Conservation (phyloP, 2,888 invertebrate genomes). For the Leptopilina myrica region DNA sequence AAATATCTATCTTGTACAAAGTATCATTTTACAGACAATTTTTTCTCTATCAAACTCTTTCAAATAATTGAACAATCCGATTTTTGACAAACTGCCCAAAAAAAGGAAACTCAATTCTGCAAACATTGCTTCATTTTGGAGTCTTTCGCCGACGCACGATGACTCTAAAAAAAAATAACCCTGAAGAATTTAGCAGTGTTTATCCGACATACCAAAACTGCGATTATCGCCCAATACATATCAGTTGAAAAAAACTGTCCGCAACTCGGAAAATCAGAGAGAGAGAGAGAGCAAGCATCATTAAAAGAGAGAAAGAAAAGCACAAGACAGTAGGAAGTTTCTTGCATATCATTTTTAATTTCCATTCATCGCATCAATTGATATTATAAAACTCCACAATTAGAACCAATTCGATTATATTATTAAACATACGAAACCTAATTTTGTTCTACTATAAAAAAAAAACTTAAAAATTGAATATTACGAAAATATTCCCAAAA, state of each 20-base stretch:
- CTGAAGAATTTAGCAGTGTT: constrained; percentile 21
- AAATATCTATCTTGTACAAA: constrained; percentile 30
- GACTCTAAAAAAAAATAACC: constrained; percentile 1
- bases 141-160: constrained; percentile 35
- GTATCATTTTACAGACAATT: constrained; percentile 3
- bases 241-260: constrained; percentile 2
- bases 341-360: constrained; percentile 15
- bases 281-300: not conserved
- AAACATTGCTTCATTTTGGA: constrained; percentile 19
- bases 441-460: not conserved
- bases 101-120: not conserved
- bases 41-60: not conserved
- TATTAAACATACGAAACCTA: too few species aligned
- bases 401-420: not conserved
- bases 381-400: constrained; percentile 1
- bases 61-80: not conserved
- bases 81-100: constrained; percentile 7
- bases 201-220: constrained; percentile 16
- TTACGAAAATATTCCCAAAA: not conserved
- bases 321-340: constrained; percentile 18
- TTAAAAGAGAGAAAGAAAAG: not conserved
- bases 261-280: not conserved
- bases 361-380: constrained; percentile 15
- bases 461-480: not conserved
- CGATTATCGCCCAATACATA: constrained; percentile 28